Evolutionary conservation across 53 echinoderm and acorn worm species (phyloP), one percentile per base, ranked within the genome.

Genomic region (Arbacia lixula): DNA sequence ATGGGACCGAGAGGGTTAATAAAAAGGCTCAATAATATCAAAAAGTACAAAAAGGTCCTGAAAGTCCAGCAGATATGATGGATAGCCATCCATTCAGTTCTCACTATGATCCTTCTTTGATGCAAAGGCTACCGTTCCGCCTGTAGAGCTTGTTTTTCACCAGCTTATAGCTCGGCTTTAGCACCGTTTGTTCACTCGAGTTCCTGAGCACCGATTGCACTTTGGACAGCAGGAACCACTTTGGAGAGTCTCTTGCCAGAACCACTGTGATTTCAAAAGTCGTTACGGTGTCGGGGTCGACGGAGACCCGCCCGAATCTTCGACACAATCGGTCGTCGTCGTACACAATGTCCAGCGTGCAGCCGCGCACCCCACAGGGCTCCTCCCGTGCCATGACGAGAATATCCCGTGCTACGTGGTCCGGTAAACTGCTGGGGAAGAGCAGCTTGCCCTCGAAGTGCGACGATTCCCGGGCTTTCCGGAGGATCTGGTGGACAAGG

Each of bases 291-390:
- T 86, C 55, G 2, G 98, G 98, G 51, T 98, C 98, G 4, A 98
- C 84, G 6, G 77, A 74, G 31, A 92, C 81, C 63, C 88, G 89
- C 20, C 98, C 94, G 1, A 98, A 52, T 43, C 92, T 86, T 35
- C 85, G 88, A 75, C 92, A 92, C 61, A 84, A 20, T 6, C 90
- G 76, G 6, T 94, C 94, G 35, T 98, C 94, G 60, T 98, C 94
- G 21, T 94, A 61, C 4, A 91, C 83, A n/a, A 98, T 58, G 29
- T 88, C 90, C 53, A 98, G 34, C 1, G 87, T 66, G 76, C 94
- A 98, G 31, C 98, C 98, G 34, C 98, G 90, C 14, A 94, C 90
- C 0, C 98, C 98, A 61, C 98, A 98, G 28, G 98, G 98, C 68
- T 98, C 98, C 52, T 92, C 85, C 20, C 88, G 83, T 49, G 94